Evolutionary conservation across 2,113 vertebrate genomes (phyloP), one percentile per base, ranked within the genome.

Genomic region (Athene noctua): DNA sequence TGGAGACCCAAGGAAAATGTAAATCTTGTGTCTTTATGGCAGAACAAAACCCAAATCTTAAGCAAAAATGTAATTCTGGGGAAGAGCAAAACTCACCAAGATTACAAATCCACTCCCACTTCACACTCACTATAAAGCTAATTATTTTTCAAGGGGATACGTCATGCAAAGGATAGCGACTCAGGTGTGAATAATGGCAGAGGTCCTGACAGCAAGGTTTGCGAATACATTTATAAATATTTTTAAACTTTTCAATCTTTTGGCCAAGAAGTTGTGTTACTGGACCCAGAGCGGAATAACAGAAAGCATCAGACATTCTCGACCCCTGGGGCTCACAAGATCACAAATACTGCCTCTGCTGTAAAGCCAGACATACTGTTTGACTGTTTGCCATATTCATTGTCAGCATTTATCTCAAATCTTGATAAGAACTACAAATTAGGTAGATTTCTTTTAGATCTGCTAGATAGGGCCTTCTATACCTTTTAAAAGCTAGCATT

Each of bases 331-430:
- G 29, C 20, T 86, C 49, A 47, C 7, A 63, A 71, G 51, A 71
- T 26, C 18, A 67, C 18, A 65, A 88, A 46, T 8, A 34, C 11
- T 18, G 5, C 27, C 77, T 65, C 71, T 44, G 26, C 19, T 70
- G 4, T 71, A 51, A 88, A 73, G 6, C 2, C 20, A 77, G 22
- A 36, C 5, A 13, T 10, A 66, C 19, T 62, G 34, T 77, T 49
- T 49, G n/a, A 65, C 21, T 30, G 61, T 0, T 0, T 11, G 7
- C 49, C 15, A 58, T 4, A 42, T 30, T 65, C 27, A 36, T 15
- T 55, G 22, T 6, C 61, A 80, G 42, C 7, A 49, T 22, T 68
- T 46, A 74, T 11, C 40, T 30, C 38, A 52, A 47, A 47, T 68
- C 78, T 32, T 80, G 5, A 46, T 44, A 11, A 68, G 65, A 88